Evolutionary conservation across 37 sponge, comb jelly and placozoan genomes (phyloP), one percentile per base, ranked within the genome.

Genomic region (Cliona cf. orientalis): DNA sequence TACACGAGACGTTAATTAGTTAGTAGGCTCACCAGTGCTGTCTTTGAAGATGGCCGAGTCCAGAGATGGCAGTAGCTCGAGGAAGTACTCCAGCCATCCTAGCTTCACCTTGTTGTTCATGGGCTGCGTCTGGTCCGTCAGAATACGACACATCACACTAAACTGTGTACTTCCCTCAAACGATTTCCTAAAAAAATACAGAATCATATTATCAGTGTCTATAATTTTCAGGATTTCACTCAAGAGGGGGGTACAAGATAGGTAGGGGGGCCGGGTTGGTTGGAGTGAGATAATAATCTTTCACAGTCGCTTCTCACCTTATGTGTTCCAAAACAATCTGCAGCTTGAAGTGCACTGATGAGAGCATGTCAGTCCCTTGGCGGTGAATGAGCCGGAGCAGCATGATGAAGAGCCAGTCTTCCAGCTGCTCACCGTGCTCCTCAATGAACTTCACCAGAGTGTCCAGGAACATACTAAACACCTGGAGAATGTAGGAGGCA

Each of bases 381-480:
- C 85, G 79, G 66, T 88, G 91, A 41, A 94, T 62, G 29, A 94
- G 66, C 41, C 79, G 76, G 28, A 88, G 74, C 38, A 94, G 74
- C 43, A 94, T 58, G 26, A 86, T 38, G 69, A 84, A 91, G 46
- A 94, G 78, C 92, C 91, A 94, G 73, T 88, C 95, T 1, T 91
- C 84, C 45, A 94, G 62, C 31, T 91, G 44, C 42, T 84, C 82
- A 42, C 71, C 44, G 58, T 91, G 83, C 55, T 78, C 61, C 38
- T 78, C 64, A 1, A 94, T 81, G 66, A 88, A 94, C 25, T 46
- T 6, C 14, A 44, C 65, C 29, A 94, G 72, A 17, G 75, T 77
- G 31, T 94, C 92, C 66, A 94, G 82, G 32, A 94, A 94, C 81
- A 88, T 72, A 3, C 82, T 34, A 43, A 75, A 91, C 14, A 94